These are phyloP conservation scores for Bilobella aurantiaca DNA, from an alignment of 1,140 invertebrate genomes.

Conservation along the genomic window DNA sequence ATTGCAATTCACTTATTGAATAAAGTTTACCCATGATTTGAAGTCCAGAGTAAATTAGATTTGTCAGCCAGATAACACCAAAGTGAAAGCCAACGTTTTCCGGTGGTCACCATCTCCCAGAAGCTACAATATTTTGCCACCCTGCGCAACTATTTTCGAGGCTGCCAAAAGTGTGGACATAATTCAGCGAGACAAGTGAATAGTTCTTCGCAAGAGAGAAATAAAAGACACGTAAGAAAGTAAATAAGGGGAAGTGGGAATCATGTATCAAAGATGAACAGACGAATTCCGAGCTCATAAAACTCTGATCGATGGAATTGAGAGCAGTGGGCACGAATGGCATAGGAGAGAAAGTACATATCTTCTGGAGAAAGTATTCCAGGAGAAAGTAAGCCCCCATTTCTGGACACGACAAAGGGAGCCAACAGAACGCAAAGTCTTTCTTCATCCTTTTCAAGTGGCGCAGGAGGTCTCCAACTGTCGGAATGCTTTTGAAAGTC, in stretches of 20 bases:
- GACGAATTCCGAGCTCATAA: slow-evolving; percentile 8
- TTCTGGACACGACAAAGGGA: background rate
- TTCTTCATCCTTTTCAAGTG: too few species aligned
- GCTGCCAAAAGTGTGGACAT: background rate
- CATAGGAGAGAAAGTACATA: background rate
- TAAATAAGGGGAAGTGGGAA: background rate
- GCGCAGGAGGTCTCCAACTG: too few species aligned
- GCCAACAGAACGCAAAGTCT: too few species aligned
- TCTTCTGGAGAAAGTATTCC: background rate
- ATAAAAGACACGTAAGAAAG: background rate
- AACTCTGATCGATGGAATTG: slow-evolving; percentile 2
- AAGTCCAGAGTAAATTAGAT: too few species aligned
- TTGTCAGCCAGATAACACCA: too few species aligned
- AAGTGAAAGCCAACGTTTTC: too few species aligned
- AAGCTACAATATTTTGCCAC: too few species aligned
- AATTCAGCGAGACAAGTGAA: background rate
- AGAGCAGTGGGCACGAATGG: background rate
- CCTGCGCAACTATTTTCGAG: background rate
- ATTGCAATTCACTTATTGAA: too few species aligned
- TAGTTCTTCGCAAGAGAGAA: background rate
- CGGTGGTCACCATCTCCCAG: too few species aligned
- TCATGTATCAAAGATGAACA: background rate
- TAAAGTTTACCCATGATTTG: too few species aligned
- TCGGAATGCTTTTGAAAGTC: too few species aligned
- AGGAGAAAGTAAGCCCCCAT: background rate